These are phyloP conservation scores for Parasteatoda lunata DNA, from an alignment of 2,888 invertebrate species.

Conservation along the genomic window DNA sequence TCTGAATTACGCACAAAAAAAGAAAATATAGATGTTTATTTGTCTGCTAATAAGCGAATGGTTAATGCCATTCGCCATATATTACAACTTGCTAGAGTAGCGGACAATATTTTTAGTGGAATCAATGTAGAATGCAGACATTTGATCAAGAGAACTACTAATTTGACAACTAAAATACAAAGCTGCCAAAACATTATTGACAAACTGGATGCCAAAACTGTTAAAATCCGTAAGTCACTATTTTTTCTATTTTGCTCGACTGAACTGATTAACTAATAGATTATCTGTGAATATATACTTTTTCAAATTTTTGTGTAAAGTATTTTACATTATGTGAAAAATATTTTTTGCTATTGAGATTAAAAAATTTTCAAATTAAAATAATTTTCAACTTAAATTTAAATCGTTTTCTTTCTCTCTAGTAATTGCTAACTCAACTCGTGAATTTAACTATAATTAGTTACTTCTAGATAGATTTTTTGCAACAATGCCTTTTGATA, in stretches of 20 bases:
- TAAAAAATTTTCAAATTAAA: too few species aligned
- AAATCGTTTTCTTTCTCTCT: too few species aligned
- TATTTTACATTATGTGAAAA: too few species aligned
- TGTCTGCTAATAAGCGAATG: conserved; percentile 16
- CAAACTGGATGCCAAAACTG: conserved; percentile 88
- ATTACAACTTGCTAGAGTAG: conserved; percentile 72
- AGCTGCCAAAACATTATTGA: conserved; percentile 83
- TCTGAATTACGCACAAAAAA: background rate
- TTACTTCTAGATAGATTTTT: too few species aligned
- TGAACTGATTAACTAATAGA: too few species aligned
- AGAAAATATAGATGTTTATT: background rate
- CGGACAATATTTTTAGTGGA: conserved; percentile 89
- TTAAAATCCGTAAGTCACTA: conserved; percentile 91
- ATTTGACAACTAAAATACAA: conserved; percentile 82
- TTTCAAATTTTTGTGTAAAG: too few species aligned
- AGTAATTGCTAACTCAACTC: too few species aligned
- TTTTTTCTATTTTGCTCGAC: background rate
- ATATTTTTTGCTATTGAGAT: too few species aligned
- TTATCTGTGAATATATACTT: too few species aligned
- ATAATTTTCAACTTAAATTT: too few species aligned
- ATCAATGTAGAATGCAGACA: conserved; percentile 84
- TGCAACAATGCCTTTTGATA: too few species aligned
- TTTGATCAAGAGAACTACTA: conserved; percentile 83
- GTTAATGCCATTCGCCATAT: conserved; percentile 2
- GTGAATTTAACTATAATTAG: too few species aligned